Evolutionary conservation across 2,888 invertebrate species (phyloP).

Genomic region (Eueremaeus valkanovi): DNA sequence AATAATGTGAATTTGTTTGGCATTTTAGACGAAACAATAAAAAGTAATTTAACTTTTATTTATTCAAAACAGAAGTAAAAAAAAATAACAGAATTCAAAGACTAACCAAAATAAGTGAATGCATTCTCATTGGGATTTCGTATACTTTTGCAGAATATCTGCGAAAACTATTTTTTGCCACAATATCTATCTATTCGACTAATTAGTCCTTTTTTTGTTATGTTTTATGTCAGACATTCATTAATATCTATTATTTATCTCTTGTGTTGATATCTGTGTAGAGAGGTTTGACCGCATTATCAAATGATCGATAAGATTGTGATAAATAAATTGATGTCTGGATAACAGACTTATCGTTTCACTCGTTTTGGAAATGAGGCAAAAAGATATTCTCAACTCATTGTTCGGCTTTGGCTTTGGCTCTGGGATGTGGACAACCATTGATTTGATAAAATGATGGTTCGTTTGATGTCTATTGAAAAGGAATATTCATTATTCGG

Average conservation of each 20-base stretch:
- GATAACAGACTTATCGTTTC: neutral
- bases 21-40: too few relatives aligned
- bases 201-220: neutral
- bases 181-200: neutral
- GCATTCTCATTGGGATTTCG: too few relatives aligned
- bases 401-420: slow-evolving; percentile 13
- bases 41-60: too few relatives aligned
- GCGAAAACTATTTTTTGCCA: too few relatives aligned
- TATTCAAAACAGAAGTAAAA: too few relatives aligned
- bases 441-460: neutral
- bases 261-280: neutral
- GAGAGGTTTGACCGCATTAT: slow-evolving; percentile 31
- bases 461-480: neutral
- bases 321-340: slow-evolving; percentile 16
- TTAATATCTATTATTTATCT: slow-evolving; percentile 20
- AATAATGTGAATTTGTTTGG: too few relatives aligned
- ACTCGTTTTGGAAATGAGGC: slow-evolving; percentile 13
- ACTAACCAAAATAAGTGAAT: too few relatives aligned
- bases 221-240: neutral
- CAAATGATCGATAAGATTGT: slow-evolving; percentile 19
- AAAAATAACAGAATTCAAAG: too few relatives aligned
- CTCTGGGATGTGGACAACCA: neutral
- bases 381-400: slow-evolving; percentile 4
- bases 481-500: neutral
- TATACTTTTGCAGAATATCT: too few relatives aligned